These are phyloP conservation scores for Gopherus flavomarginatus DNA, from an alignment of 2,113 vertebrate genomes.

Conservation along the genomic window DNA sequence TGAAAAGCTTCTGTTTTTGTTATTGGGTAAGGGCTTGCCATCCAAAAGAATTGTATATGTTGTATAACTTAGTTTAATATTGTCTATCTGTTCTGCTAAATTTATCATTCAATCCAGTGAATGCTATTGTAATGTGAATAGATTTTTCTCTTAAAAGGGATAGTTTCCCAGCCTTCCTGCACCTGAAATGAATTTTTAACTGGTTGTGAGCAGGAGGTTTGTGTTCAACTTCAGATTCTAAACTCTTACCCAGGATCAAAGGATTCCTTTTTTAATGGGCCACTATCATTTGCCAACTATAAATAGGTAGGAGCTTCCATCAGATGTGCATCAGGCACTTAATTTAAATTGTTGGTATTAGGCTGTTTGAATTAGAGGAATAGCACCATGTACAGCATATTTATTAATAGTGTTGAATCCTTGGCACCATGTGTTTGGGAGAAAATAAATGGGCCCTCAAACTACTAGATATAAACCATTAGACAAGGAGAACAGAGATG, in stretches of 20 bases:
- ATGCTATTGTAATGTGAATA: background rate
- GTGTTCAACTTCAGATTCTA: background rate
- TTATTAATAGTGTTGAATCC: background rate
- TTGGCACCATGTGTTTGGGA: background rate
- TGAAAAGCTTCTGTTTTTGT: background rate
- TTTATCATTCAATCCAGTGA: background rate
- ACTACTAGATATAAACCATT: background rate
- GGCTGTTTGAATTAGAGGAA: background rate
- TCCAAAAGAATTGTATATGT: background rate
- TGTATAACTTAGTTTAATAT: background rate
- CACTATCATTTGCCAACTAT: background rate
- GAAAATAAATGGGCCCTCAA: background rate
- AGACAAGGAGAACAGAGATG: background rate
- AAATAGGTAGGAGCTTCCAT: background rate
- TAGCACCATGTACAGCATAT: background rate
- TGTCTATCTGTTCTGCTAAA: background rate
- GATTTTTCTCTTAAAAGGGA: background rate
- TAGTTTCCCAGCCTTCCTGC: background rate
- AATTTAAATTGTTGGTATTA: background rate
- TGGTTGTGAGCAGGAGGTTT: background rate
- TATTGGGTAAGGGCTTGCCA: background rate
- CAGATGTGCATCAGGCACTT: background rate
- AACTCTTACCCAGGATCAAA: background rate
- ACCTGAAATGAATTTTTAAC: background rate
- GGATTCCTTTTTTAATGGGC: background rate